Conservation (phyloP, 2,888 invertebrate species). For the Drosophila niveifrons region DNA sequence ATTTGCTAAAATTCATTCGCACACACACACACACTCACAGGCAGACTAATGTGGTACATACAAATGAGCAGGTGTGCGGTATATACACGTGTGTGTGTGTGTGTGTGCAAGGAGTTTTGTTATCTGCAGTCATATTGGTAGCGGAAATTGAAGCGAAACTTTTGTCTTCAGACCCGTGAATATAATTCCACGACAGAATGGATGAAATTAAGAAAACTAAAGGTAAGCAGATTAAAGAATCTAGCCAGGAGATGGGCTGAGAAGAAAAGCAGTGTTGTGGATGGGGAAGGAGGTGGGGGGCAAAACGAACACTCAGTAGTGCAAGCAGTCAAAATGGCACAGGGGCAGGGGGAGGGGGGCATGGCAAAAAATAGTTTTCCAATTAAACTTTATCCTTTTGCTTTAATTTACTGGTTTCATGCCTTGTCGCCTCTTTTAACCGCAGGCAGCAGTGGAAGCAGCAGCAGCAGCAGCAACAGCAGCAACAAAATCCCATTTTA, state of each 20-base stretch:
- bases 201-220: slow-evolving; percentile 81
- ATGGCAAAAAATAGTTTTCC: slow-evolving; percentile 84
- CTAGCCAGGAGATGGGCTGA: slow-evolving; percentile 19
- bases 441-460: slow-evolving; percentile 63
- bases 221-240: slow-evolving; percentile 80
- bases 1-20: slow-evolving; percentile 78
- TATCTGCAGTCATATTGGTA: slow-evolving; percentile 73
- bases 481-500: slow-evolving; percentile 73
- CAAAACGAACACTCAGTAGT: slow-evolving; percentile 8
- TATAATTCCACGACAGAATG: slow-evolving; percentile 75
- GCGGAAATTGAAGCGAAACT: slow-evolving; percentile 79
- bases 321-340: background rate
- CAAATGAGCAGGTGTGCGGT: slow-evolving; percentile 31
- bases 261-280: background rate
- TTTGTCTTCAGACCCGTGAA: slow-evolving; percentile 73
- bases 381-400: slow-evolving; percentile 86
- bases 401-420: slow-evolving; percentile 85
- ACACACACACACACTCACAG: slow-evolving; percentile 17
- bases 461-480: slow-evolving; percentile 44
- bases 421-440: slow-evolving; percentile 85
- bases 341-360: slow-evolving; percentile 1
- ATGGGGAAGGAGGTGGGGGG: background rate
- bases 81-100: slow-evolving; percentile 9
- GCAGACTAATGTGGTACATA: slow-evolving; percentile 26
- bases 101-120: slow-evolving; percentile 7